phyloP scores from a whole-genome alignment of 2,113 vertebrate genomes.

The Grammomys surdaster region DNA sequence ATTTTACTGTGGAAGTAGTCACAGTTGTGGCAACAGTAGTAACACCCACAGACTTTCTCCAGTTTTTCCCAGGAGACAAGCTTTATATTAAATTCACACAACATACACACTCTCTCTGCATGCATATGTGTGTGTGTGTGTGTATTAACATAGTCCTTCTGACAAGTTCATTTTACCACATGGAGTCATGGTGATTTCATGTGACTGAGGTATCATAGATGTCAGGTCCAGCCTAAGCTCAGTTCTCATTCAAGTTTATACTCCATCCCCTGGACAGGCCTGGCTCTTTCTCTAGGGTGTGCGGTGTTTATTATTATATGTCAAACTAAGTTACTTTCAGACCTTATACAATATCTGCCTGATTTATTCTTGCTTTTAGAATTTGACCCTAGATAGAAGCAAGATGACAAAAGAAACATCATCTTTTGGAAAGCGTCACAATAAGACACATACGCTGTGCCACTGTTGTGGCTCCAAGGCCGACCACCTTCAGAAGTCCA shows the following conservation, averaged over 20 bases:
- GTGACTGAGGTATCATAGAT: background rate
- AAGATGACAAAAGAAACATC: too few relatives aligned
- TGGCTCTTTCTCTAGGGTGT: constrained; percentile 1
- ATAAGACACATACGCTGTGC: too few relatives aligned
- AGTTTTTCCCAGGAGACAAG: background rate
- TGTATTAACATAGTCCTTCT: background rate
- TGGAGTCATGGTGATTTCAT: background rate
- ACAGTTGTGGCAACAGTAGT: background rate
- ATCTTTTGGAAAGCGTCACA: too few relatives aligned
- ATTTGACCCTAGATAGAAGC: background rate
- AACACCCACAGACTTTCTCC: background rate
- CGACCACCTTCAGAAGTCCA: too few relatives aligned
- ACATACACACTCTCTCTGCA: background rate
- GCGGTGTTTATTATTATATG: constrained; percentile 52
- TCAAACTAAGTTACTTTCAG: constrained; percentile 60
- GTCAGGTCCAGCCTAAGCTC: background rate
- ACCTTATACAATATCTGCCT: constrained; percentile 22
- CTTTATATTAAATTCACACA: background rate
- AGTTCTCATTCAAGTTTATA: background rate
- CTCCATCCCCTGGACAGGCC: background rate
- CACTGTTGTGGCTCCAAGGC: too few relatives aligned
- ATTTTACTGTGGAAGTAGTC: background rate
- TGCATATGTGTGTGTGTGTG: background rate
- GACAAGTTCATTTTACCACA: background rate
- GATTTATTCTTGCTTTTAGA: constrained; percentile 70